Conservation (phyloP, 1,140 invertebrate species). For the Adelges cooleyi region DNA sequence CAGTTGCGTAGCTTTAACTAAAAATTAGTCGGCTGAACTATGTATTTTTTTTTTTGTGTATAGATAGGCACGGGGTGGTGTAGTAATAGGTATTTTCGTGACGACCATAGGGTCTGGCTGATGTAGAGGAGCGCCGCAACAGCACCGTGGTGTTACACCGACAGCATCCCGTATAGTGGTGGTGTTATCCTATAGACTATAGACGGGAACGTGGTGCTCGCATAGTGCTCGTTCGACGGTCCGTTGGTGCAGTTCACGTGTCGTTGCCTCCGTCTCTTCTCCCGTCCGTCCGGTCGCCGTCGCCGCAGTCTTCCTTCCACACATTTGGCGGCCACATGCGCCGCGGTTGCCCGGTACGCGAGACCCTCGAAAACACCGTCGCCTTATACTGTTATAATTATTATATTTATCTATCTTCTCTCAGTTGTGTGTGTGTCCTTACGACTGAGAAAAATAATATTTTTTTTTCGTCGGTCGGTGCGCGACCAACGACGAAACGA, state of each 20-base stretch:
- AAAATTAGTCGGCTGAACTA: too few species aligned
- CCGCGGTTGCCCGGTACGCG: neutral
- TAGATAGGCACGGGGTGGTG: too few species aligned
- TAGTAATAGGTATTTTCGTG: too few species aligned
- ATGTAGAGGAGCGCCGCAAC: too few species aligned
- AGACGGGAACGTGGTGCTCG: too few species aligned
- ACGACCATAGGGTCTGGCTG: too few species aligned
- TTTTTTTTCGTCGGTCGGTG: neutral
- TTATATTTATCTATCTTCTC: too few species aligned
- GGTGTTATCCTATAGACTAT: neutral
- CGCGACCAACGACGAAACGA: neutral
- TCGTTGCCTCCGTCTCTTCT: neutral
- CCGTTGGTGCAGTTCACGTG: slow-evolving; percentile 18
- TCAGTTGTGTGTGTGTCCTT: neutral
- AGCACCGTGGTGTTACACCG: too few species aligned
- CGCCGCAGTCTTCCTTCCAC: too few species aligned
- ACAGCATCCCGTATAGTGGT: slow-evolving; percentile 21
- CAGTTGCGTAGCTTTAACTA: too few species aligned
- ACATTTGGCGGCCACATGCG: slow-evolving; percentile 23
- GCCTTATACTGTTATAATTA: neutral
- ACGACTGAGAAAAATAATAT: too few species aligned
- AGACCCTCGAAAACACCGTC: neutral
- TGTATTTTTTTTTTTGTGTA: too few species aligned
- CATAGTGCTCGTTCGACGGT: slow-evolving; percentile 11
- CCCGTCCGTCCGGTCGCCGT: neutral